phyloP scores from a whole-genome alignment of 2,113 vertebrate species.

The Amblyopsis rosae region DNA sequence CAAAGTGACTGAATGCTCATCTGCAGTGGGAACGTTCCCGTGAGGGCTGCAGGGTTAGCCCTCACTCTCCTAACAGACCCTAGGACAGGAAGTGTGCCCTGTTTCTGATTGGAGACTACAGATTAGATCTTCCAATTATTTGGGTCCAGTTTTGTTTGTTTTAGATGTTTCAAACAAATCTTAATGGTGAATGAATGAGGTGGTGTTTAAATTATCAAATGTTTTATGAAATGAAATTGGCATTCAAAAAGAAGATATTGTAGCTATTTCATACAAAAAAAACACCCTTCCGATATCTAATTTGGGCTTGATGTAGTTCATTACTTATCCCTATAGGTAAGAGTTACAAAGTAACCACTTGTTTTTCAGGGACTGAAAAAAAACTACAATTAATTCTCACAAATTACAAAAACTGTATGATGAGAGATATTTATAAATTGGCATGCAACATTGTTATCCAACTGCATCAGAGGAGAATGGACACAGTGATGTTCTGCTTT shows the following conservation, averaged over 20 bases:
- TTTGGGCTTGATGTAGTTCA: no score
- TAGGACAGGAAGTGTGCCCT: constrained; percentile 63
- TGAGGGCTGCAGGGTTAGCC: constrained; percentile 22
- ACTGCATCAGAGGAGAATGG: background rate
- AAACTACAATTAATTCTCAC: no score
- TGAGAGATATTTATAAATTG: no score
- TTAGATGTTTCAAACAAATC: constrained; percentile 55
- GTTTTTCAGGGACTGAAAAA: no score
- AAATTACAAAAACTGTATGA: no score
- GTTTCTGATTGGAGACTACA: constrained; percentile 53
- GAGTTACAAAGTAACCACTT: no score
- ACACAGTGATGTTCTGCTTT: background rate
- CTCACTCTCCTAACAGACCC: constrained; percentile 35
- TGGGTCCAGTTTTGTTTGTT: constrained; percentile 53
- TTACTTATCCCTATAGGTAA: no score
- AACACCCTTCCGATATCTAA: no score
- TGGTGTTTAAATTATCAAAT: constrained; percentile 1
- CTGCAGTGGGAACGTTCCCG: constrained; percentile 41
- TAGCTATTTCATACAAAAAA: background rate
- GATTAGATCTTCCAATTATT: constrained; percentile 59
- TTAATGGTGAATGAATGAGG: constrained; percentile 35
- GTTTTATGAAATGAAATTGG: background rate
- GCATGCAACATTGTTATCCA: no score
- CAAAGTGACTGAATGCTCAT: constrained; percentile 8
- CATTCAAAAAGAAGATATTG: background rate